Percentiles rank a stretch among this genome's conserved stretches.
These are phyloP conservation scores for Lepeophtheirus nordmannii DNA, from an alignment of 2,888 invertebrate species.

Conservation along the genomic window DNA sequence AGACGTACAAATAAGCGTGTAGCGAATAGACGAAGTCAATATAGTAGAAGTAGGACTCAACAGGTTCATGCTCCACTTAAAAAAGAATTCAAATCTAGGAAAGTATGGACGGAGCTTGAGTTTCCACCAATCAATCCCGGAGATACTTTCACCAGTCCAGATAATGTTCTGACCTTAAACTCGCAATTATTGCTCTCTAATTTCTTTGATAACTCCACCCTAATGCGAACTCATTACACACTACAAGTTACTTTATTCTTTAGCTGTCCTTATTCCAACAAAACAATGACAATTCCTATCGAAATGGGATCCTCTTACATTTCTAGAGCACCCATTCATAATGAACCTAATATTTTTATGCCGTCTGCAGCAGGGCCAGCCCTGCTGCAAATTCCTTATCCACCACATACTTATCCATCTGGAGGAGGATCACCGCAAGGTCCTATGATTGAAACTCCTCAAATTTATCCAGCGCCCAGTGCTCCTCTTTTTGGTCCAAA, in stretches of 20 bases:
- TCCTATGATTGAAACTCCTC: no score
- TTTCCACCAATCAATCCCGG: neutral
- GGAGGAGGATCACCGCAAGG: no score
- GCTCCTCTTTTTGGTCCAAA: no score
- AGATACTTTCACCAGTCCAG: neutral
- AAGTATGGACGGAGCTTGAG: neutral
- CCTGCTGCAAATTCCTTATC: neutral
- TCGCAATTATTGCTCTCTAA: neutral
- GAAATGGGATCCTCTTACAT: neutral
- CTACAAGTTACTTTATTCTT: neutral
- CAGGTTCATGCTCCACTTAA: neutral
- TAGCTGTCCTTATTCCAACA: neutral
- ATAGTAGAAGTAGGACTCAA: neutral
- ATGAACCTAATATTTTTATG: neutral
- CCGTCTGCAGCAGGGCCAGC: neutral
- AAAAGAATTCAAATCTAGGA: neutral
- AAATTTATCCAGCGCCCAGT: no score
- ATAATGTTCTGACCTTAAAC: neutral
- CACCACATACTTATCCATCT: neutral
- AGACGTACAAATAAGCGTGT: neutral
- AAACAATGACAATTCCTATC: neutral
- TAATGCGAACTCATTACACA: neutral
- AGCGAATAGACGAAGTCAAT: no score
- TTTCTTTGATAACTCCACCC: neutral
- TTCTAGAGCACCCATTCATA: neutral